Evolutionary conservation across 2,888 invertebrate genomes (phyloP).

Genomic region (Acrocera orbiculus): DNA sequence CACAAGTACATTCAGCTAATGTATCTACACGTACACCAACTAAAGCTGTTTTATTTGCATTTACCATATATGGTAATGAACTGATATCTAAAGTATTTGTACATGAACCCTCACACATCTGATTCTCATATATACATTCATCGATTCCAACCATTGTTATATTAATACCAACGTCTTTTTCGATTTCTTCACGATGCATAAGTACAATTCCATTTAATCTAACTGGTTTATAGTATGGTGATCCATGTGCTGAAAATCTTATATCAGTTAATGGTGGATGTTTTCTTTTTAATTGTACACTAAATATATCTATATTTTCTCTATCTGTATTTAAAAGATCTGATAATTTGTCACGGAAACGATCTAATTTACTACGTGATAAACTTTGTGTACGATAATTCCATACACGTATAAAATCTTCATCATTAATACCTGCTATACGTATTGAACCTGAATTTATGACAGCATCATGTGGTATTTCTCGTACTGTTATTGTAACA

Average conservation of each 20-base stretch:
- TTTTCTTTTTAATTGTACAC: slow-evolving; percentile 74
- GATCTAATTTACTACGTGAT: slow-evolving; percentile 73
- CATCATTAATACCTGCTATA: slow-evolving; percentile 84
- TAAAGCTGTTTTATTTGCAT: slow-evolving; percentile 90
- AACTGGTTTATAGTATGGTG: slow-evolving; percentile 88
- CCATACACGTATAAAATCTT: slow-evolving; percentile 91
- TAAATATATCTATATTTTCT: slow-evolving; percentile 90
- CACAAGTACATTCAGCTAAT: slow-evolving; percentile 82
- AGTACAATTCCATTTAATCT: slow-evolving; percentile 85
- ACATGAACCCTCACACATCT: slow-evolving; percentile 91
- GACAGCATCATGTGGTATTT: slow-evolving; percentile 90
- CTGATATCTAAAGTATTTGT: slow-evolving; percentile 83
- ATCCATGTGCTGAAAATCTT: slow-evolving; percentile 86
- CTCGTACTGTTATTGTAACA: slow-evolving; percentile 84
- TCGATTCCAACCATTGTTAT: slow-evolving; percentile 97
- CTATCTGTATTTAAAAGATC: slow-evolving; percentile 68
- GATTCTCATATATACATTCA: slow-evolving; percentile 86
- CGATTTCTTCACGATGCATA: slow-evolving; percentile 86
- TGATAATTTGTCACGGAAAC: slow-evolving; percentile 74
- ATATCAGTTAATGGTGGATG: slow-evolving; percentile 83
- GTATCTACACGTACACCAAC: slow-evolving; percentile 92
- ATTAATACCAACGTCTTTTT: slow-evolving; percentile 83
- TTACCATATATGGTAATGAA: slow-evolving; percentile 83
- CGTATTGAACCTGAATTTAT: slow-evolving; percentile 89
- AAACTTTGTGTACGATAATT: slow-evolving; percentile 75